A percentile compares a stretch with the other conserved stretches of the same genome.
Evolutionary conservation across 2,113 vertebrate genomes (phyloP).

Genomic region (Cyanoramphus novaezelandiae): DNA sequence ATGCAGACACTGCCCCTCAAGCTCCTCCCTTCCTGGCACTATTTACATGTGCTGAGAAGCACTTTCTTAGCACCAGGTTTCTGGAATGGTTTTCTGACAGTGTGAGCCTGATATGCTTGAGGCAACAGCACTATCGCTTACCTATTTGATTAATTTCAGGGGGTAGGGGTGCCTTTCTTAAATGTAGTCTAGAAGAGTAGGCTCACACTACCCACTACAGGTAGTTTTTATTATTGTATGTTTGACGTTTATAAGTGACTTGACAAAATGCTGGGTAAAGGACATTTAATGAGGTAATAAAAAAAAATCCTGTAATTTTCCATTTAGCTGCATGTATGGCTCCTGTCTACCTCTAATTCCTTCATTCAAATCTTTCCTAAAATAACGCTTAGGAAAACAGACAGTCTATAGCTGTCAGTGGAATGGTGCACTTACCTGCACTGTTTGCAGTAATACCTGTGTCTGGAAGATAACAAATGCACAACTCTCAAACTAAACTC

Average conservation of each 20-base stretch:
- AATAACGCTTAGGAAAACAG: not conserved
- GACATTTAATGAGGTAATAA: not conserved
- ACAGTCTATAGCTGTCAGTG: not conserved
- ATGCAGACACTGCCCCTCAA: not conserved
- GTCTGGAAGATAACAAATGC: not conserved
- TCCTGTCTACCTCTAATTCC: not conserved
- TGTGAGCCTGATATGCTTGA: not conserved
- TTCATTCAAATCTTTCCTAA: not conserved
- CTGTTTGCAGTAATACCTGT: fast-evolving
- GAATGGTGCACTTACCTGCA: not conserved
- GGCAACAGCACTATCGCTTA: not conserved
- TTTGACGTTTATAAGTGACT: not conserved
- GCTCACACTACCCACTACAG: not conserved
- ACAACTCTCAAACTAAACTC: not conserved
- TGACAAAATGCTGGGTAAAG: not conserved
- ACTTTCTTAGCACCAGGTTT: not conserved
- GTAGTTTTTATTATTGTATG: not conserved
- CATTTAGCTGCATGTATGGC: not conserved
- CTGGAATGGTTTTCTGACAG: not conserved
- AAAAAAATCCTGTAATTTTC: not conserved
- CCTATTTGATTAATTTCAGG: not conserved
- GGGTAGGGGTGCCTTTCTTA: not conserved
- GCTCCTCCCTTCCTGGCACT: not conserved
- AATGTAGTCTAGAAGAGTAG: not conserved
- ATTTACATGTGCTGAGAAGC: not conserved